Evolutionary conservation across 2,888 invertebrate species (phyloP).

Genomic region (Lobophora halterata): DNA sequence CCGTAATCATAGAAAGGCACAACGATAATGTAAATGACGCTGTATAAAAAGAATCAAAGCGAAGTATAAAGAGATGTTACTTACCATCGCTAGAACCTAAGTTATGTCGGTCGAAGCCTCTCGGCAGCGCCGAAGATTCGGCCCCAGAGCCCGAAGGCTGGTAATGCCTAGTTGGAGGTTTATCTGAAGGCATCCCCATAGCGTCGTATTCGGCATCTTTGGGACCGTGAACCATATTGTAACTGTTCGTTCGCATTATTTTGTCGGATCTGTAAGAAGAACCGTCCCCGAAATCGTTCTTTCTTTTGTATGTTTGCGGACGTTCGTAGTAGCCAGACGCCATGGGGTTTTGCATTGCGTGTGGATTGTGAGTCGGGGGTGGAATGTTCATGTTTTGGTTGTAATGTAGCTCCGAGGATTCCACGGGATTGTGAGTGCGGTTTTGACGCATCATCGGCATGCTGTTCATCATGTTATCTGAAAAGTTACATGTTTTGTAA

Average conservation of each 20-base stretch:
- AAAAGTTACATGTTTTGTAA: conserved; percentile 30
- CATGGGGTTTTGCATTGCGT: conserved; percentile 52
- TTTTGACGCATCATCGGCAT: conserved; percentile 61
- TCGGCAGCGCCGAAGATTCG: conserved; percentile 51
- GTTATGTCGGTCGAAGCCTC: conserved; percentile 65
- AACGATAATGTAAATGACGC: conserved; percentile 1
- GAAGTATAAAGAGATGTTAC: conserved; percentile 38
- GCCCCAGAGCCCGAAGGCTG: conserved; percentile 55
- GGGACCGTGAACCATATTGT: conserved; percentile 55
- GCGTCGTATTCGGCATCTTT: conserved; percentile 48
- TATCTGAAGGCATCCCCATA: conserved; percentile 52
- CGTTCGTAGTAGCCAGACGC: conserved; percentile 66
- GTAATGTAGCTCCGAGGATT: conserved; percentile 68
- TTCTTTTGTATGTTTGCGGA: conserved; percentile 60
- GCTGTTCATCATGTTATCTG: conserved; percentile 66
- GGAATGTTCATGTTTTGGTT: conserved; percentile 52
- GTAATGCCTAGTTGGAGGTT: conserved; percentile 53
- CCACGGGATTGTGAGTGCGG: conserved; percentile 59
- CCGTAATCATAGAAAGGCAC: too few species aligned
- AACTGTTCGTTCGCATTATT: conserved; percentile 63
- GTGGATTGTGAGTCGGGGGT: conserved; percentile 50
- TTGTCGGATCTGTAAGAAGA: conserved; percentile 65
- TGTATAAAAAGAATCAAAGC: conserved; percentile 29
- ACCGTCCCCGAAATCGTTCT: conserved; percentile 66
- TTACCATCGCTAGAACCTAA: conserved; percentile 71